A percentile compares a stretch with the other conserved stretches of the same genome.
Evolutionary conservation across 2,797 vertebrate genomes (phyloP).

Genomic region (Argya squamiceps): DNA sequence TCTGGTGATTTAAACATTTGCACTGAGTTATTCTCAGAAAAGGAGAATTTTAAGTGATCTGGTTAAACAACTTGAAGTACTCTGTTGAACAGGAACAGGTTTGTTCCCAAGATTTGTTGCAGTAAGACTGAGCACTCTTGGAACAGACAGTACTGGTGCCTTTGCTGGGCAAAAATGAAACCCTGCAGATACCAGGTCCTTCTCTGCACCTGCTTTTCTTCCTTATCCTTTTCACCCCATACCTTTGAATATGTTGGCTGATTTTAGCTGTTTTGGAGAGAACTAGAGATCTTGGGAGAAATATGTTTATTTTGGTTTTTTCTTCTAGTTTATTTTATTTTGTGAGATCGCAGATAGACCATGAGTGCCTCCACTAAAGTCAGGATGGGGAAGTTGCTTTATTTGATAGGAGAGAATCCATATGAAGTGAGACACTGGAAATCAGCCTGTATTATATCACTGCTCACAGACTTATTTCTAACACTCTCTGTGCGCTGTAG

Average conservation of each 20-base stretch:
- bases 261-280: not conserved
- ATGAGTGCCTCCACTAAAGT: not conserved
- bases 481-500: not conserved
- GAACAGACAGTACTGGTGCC: not conserved
- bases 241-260: not conserved
- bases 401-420: not conserved
- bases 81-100: not conserved
- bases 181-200: not conserved
- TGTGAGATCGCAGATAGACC: not conserved
- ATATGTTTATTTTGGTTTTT: not conserved
- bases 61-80: not conserved
- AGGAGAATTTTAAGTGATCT: not conserved
- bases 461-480: not conserved
- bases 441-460: not conserved
- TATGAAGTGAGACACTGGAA: not conserved
- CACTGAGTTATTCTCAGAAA: not conserved
- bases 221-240: not conserved
- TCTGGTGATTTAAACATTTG: not conserved
- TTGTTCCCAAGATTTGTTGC: not conserved
- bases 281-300: not conserved
- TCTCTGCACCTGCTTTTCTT: not conserved
- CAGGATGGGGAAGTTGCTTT: not conserved
- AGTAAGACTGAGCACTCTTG: not conserved
- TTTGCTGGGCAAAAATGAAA: not conserved
- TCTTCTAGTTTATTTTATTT: not conserved